Conservation (phyloP, 1,140 invertebrate species). For the Ceratina australensis region DNA sequence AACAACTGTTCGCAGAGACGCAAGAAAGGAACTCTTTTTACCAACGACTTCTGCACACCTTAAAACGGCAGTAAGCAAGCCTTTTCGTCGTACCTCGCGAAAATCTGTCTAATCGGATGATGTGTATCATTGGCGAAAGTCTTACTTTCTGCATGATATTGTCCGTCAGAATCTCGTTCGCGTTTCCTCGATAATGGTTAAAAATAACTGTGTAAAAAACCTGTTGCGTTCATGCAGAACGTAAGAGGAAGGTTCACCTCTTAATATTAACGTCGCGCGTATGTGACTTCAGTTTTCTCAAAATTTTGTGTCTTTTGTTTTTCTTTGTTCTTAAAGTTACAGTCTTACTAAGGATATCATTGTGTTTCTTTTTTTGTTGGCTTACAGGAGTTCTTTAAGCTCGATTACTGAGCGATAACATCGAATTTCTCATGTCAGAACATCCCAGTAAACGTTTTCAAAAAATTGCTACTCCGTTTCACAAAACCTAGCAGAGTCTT, state of each 20-base stretch:
- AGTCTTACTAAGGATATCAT: constrained; percentile 61
- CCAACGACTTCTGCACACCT: constrained; percentile 62
- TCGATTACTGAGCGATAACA: constrained; percentile 58
- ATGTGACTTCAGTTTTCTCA: constrained; percentile 29
- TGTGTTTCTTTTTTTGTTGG: constrained; percentile 45
- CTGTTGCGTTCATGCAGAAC: constrained; percentile 37
- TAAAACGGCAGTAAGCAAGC: constrained; percentile 70
- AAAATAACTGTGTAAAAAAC: constrained; percentile 55
- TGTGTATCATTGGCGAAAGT: constrained; percentile 41
- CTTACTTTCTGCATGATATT: constrained; percentile 48
- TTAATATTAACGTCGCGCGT: constrained; percentile 22
- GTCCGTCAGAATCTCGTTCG: constrained; percentile 39
- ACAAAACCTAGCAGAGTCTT: constrained; percentile 62
- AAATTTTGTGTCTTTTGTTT: constrained; percentile 9
- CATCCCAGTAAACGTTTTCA: constrained; percentile 55
- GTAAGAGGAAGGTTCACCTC: constrained; percentile 25
- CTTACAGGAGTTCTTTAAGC: constrained; percentile 63
- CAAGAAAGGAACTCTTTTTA: constrained; percentile 56
- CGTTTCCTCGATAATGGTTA: constrained; percentile 30
- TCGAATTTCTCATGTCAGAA: constrained; percentile 39
- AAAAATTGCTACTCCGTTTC: constrained; percentile 53
- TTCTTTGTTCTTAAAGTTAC: constrained; percentile 59
- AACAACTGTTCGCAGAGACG: constrained; percentile 38
- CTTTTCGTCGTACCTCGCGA: constrained; percentile 43
- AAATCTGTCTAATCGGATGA: constrained; percentile 34